Evolutionary conservation across 2,888 invertebrate genomes (phyloP), one percentile per base, ranked within the genome.

Genomic region (Andrena bucephala): DNA sequence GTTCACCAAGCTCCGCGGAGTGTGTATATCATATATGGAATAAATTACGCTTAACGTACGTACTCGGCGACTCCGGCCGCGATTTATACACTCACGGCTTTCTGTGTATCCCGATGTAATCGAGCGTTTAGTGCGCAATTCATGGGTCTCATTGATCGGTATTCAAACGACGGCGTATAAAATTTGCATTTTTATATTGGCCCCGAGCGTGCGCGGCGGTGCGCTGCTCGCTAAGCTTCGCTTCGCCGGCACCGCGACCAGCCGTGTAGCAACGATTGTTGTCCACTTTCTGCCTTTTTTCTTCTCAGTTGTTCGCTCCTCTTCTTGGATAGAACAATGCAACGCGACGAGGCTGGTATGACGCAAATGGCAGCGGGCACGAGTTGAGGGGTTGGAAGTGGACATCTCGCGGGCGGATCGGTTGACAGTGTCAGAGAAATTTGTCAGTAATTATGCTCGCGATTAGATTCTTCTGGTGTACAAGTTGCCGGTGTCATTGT

Each of bases 11-110:
- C 66, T 66, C 24, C 77, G 62, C n/a, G 66, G 27, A 73, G 62
- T 60, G n/a, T 76, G 74, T 85, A 85, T 77, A 77, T 85, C 81
- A 84, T 85, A 85, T 48, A 36, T 33, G 81, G 85, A 85, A 85
- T 85, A 85, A 85, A 85, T 85, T 85, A 85, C 81, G 72, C 72
- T 73, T 75, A 77, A 70, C 72, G 83, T 70, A 74, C 71, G 83
- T 62, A 78, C 84, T 74, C 75, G 83, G 24, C 63, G 50, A 59
- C 67, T 42, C 27, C 5, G 48, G 36, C 6, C 2, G 50, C 52
- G 78, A 84, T 84, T 84, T 84, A 84, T 79, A 79, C 68, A 84
- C 84, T 84, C 71, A 50, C 31, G 57, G 48, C 71, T 79, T 74
- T 77, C 71, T 57, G 72, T 81, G 83, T 83, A 66, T 77, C 50